Evolutionary conservation across 2,888 invertebrate genomes (phyloP).

Genomic region (Parthenolecanium corni): DNA sequence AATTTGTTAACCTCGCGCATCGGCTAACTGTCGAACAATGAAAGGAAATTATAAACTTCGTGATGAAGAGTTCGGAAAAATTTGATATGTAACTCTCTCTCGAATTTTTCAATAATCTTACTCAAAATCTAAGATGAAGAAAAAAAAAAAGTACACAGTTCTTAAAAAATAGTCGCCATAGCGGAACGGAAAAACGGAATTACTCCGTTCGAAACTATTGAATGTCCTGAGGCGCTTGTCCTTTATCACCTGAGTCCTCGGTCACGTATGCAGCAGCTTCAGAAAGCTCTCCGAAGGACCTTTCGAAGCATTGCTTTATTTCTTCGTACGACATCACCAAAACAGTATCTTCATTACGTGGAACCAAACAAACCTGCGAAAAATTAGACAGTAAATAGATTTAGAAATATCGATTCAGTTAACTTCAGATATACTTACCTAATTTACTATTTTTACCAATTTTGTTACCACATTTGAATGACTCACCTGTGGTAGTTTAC

Average conservation of each 20-base stretch:
- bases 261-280: constrained; percentile 34
- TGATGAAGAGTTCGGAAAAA: background rate
- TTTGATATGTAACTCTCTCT: background rate
- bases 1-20: too few species aligned
- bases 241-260: constrained; percentile 16
- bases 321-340: constrained; percentile 91
- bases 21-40: too few species aligned
- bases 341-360: constrained; percentile 91
- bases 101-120: background rate
- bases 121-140: background rate
- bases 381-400: background rate
- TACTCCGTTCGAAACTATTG: background rate
- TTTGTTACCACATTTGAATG: too few species aligned
- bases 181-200: constrained; percentile 1
- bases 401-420: background rate
- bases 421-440: background rate
- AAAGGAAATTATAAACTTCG: too few species aligned
- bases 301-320: constrained; percentile 86
- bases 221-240: constrained; percentile 11
- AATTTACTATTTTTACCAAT: too few species aligned
- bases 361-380: constrained; percentile 76
- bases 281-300: constrained; percentile 75
- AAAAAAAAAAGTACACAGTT: too few species aligned
- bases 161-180: background rate
- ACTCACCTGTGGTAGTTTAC: too few species aligned